phyloP scores from a whole-genome alignment of 1,140 invertebrate species.

The Homarus americanus region DNA sequence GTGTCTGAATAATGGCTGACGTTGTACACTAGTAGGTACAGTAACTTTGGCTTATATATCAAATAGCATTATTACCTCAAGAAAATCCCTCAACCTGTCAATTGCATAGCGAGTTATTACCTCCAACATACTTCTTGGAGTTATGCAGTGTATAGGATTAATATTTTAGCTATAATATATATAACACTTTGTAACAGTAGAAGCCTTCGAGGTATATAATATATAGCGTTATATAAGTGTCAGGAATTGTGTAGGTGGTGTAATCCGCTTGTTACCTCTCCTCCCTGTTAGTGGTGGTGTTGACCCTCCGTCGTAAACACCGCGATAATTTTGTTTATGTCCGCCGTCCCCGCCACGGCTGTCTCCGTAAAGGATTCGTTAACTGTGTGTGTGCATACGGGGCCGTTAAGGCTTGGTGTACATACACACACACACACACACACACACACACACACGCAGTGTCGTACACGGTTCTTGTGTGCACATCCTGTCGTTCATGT shows the following conservation, averaged over 20 bases:
- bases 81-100: no score
- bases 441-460: not conserved
- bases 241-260: not conserved
- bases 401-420: not conserved
- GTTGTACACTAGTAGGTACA: no score
- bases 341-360: slow-evolving; percentile 14
- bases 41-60: no score
- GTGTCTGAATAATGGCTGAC: no score
- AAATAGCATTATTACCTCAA: no score
- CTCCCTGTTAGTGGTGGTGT: slow-evolving; percentile 45
- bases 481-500: no score
- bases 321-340: slow-evolving; percentile 57
- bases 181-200: no score
- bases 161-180: no score
- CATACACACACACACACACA: not conserved
- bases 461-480: no score
- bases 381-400: slow-evolving; percentile 30
- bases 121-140: no score
- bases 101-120: no score
- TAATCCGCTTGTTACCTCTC: slow-evolving; percentile 1
- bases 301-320: slow-evolving; percentile 49
- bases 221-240: slow-evolving; percentile 5
- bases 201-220: not conserved
- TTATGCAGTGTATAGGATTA: no score
- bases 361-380: slow-evolving; percentile 49